Evolutionary conservation across 2,888 invertebrate genomes (phyloP).

Genomic region (Ashinkailepas kermadecensis): DNA sequence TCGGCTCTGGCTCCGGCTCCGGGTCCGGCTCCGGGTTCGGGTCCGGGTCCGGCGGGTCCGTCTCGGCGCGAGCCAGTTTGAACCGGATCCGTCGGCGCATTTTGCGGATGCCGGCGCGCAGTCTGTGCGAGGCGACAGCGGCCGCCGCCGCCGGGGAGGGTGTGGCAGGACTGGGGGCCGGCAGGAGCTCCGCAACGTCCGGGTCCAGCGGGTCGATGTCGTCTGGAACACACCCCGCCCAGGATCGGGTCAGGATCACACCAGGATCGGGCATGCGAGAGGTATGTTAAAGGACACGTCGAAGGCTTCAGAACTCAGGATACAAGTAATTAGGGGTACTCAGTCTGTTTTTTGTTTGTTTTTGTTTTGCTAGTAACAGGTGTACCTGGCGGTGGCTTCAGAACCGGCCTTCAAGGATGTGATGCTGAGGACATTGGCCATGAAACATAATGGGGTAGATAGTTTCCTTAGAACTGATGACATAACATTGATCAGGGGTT

Average conservation of each 20-base stretch:
- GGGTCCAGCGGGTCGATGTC: conserved; percentile 3
- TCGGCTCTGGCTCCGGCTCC: background rate
- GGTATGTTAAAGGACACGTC: too few relatives aligned
- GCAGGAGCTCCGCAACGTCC: too few relatives aligned
- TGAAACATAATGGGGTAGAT: too few relatives aligned
- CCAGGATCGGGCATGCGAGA: background rate
- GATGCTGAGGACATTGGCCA: too few relatives aligned
- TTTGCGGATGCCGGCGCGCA: background rate
- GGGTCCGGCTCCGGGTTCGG: background rate
- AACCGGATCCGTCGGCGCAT: background rate
- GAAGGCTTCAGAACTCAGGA: too few relatives aligned
- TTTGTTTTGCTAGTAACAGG: too few relatives aligned
- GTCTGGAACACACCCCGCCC: background rate
- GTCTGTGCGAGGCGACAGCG: background rate
- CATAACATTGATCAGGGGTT: background rate
- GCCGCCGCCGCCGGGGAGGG: background rate
- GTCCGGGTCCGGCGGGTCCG: background rate
- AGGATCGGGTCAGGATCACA: conserved; percentile 37
- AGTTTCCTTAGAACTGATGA: background rate
- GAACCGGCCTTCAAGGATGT: too few relatives aligned
- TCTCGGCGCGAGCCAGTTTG: background rate
- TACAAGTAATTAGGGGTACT: too few relatives aligned
- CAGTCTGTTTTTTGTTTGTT: too few relatives aligned
- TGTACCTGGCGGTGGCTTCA: too few relatives aligned
- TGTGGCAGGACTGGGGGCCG: background rate